Evolutionary conservation across 2,797 vertebrate species (phyloP).

Genomic region (Hirundo rustica): DNA sequence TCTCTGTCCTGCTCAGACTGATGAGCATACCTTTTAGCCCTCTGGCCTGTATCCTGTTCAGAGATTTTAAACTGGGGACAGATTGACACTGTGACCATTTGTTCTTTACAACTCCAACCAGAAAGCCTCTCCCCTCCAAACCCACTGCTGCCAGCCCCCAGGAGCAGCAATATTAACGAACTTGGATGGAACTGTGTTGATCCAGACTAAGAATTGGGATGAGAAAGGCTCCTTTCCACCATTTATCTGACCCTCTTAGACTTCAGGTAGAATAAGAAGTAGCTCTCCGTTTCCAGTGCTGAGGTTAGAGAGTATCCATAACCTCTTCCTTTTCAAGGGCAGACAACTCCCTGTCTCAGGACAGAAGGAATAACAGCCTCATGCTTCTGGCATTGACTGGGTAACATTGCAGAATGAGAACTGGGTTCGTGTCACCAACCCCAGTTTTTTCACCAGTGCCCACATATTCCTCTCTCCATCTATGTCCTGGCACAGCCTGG

Average conservation of each 20-base stretch:
- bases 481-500: background rate
- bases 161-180: background rate
- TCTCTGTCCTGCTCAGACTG: background rate
- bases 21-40: background rate
- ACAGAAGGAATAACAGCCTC: background rate
- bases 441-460: background rate
- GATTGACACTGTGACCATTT: background rate
- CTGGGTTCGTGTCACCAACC: fast-evolving
- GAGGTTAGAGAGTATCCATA: background rate
- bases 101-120: background rate
- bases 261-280: background rate
- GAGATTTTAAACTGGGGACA: background rate
- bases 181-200: background rate
- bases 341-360: background rate
- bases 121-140: background rate
- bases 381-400: fast-evolving
- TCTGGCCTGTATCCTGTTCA: background rate
- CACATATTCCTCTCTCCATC: fast-evolving
- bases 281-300: background rate
- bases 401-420: background rate
- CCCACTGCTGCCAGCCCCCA: fast-evolving
- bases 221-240: background rate
- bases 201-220: background rate
- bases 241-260: background rate
- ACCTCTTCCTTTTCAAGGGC: background rate